phyloP scores from a whole-genome alignment of 2,797 vertebrate species.

The Avahi laniger region DNA sequence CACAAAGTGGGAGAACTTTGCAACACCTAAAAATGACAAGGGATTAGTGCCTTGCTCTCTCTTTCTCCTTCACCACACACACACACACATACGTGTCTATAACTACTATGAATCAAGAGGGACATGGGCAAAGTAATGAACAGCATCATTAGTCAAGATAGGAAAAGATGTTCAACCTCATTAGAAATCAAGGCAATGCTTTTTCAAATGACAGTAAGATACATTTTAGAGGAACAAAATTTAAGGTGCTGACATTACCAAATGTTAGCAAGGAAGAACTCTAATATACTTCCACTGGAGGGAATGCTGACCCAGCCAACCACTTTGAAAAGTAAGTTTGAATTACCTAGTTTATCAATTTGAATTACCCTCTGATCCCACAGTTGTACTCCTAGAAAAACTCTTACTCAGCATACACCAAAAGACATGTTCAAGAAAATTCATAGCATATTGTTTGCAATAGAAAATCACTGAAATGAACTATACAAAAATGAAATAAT shows the following conservation, averaged over 20 bases:
- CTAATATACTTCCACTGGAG: neutral
- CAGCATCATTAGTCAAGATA: neutral
- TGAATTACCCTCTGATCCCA: neutral
- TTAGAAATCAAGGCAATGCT: neutral
- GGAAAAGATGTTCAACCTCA: neutral
- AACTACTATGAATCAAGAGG: neutral
- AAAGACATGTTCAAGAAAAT: neutral
- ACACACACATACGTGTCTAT: neutral
- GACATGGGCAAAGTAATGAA: neutral
- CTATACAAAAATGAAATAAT: neutral
- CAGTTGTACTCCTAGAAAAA: neutral
- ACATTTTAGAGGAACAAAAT: neutral
- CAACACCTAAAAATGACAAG: neutral
- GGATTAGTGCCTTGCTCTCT: neutral
- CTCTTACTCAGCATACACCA: neutral
- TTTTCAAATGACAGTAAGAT: neutral
- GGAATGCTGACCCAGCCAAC: neutral
- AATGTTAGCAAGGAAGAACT: neutral
- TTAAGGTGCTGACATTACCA: neutral
- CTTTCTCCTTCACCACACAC: neutral
- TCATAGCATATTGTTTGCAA: neutral
- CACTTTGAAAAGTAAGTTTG: slow-evolving; percentile 2
- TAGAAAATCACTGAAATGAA: neutral
- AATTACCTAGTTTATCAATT: neutral
- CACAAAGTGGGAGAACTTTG: neutral